These are phyloP conservation scores for Eumacrocentrus americanus DNA, from an alignment of 2,888 invertebrate species.

Conservation along the genomic window DNA sequence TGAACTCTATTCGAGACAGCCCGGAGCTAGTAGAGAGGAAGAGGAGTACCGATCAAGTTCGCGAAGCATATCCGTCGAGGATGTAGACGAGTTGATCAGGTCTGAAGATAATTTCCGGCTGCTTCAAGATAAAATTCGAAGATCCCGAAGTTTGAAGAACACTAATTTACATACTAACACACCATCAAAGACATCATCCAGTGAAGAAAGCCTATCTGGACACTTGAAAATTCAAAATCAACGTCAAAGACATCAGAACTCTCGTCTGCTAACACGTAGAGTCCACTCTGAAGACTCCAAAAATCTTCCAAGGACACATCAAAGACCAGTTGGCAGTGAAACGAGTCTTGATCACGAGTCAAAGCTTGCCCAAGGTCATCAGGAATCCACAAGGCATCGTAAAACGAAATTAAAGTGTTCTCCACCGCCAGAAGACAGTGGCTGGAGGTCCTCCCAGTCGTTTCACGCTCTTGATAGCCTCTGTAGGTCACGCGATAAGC, in stretches of 20 bases:
- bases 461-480: conserved; percentile 32
- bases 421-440: conserved; percentile 43
- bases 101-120: conserved; percentile 46
- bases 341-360: neutral
- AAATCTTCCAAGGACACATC: neutral
- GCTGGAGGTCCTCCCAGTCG: conserved; percentile 16
- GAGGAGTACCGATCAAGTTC: conserved; percentile 39
- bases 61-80: conserved; percentile 48
- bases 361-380: neutral
- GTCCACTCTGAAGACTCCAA: neutral
- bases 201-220: neutral
- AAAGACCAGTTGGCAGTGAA: neutral
- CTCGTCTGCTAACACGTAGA: neutral
- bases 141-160: conserved; percentile 23
- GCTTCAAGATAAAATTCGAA: conserved; percentile 38
- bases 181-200: neutral
- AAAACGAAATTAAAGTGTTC: conserved; percentile 40
- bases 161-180: neutral
- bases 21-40: conserved; percentile 21
- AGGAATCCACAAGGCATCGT: neutral
- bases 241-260: conserved; percentile 2
- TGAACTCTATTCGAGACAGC: conserved; percentile 11
- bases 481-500: conserved; percentile 32
- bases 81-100: conserved; percentile 50
- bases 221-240: conserved; percentile 1